phyloP scores from a whole-genome alignment of 1,140 invertebrate species.

The Aethina tumida region DNA sequence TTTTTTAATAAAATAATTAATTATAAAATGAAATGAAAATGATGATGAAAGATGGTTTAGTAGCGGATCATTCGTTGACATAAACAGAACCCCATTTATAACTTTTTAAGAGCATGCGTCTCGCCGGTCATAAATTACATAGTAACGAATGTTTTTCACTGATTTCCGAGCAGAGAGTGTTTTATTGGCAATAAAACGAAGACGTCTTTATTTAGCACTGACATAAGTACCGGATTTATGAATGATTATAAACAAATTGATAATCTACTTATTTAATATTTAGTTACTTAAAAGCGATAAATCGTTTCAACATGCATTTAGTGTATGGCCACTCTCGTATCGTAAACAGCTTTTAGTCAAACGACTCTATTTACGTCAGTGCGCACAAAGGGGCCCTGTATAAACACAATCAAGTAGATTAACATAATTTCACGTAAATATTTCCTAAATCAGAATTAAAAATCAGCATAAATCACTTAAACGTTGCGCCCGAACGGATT shows the following conservation, averaged over 20 bases:
- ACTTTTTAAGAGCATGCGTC: too few relatives aligned
- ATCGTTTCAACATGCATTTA: slow-evolving; percentile 15
- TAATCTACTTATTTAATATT: slow-evolving; percentile 22
- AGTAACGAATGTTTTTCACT: too few relatives aligned
- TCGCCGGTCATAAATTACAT: too few relatives aligned
- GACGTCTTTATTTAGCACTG: slow-evolving; percentile 1
- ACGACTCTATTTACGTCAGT: slow-evolving; percentile 22
- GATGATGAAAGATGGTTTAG: too few relatives aligned
- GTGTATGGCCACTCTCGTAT: slow-evolving; percentile 7
- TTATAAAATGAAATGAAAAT: too few relatives aligned
- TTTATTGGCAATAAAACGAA: too few relatives aligned
- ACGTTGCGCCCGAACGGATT: slow-evolving; percentile 2
- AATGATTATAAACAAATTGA: slow-evolving; percentile 18
- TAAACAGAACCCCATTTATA: too few relatives aligned
- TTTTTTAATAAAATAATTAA: too few relatives aligned
- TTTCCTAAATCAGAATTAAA: slow-evolving; percentile 22
- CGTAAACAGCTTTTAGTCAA: slow-evolving; percentile 12
- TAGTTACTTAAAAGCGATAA: slow-evolving; percentile 17
- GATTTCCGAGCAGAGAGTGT: too few relatives aligned
- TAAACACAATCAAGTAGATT: slow-evolving; percentile 20
- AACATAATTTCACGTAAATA: slow-evolving; percentile 19
- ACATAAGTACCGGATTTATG: slow-evolving; percentile 12
- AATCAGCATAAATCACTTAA: slow-evolving; percentile 12
- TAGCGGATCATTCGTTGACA: neutral
- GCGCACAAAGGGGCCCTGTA: slow-evolving; percentile 11